phyloP scores from a whole-genome alignment of 2,888 invertebrate species.

The Celastrina argiolus region DNA sequence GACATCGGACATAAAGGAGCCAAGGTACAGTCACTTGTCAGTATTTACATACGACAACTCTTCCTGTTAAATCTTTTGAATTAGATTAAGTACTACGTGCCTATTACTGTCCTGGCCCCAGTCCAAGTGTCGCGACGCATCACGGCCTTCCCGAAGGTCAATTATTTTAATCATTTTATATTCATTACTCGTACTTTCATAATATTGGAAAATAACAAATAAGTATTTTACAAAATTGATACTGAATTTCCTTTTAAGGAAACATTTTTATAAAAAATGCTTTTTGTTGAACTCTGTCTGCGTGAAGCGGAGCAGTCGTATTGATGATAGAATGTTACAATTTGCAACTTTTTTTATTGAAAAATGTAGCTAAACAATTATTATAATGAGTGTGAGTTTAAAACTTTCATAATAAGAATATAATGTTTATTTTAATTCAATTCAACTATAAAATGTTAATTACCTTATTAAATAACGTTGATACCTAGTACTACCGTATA shows the following conservation, averaged over 20 bases:
- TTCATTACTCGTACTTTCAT: neutral
- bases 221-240: neutral
- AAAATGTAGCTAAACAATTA: no score
- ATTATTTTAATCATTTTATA: conserved; percentile 46
- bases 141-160: conserved; percentile 67
- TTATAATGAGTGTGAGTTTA: no score
- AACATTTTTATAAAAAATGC: neutral
- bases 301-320: no score
- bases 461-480: no score
- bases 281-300: neutral
- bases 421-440: no score
- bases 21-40: neutral
- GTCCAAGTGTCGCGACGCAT: conserved; percentile 63
- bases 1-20: conserved; percentile 4
- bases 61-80: conserved; percentile 34
- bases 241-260: no score
- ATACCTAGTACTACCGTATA: no score
- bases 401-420: neutral
- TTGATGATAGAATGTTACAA: no score
- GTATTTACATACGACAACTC: conserved; percentile 17
- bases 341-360: no score
- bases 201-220: neutral
- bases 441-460: no score
- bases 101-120: conserved; percentile 51
- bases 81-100: conserved; percentile 38